Conservation (phyloP, 2,797 vertebrate genomes). For the Lateolabrax maculatus region DNA sequence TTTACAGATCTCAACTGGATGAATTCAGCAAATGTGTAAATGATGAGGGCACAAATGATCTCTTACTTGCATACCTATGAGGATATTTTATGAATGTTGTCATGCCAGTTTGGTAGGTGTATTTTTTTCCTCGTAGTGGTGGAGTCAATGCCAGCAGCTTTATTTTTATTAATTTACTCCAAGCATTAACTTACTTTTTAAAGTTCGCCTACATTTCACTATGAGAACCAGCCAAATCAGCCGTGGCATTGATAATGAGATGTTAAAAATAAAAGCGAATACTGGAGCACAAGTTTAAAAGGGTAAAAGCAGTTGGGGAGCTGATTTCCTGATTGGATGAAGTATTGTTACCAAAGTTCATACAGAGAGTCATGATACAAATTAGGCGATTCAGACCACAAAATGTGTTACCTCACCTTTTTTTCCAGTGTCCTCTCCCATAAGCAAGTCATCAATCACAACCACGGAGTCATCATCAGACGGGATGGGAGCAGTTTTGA, state of each 20-base stretch:
- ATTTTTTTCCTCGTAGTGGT: neutral
- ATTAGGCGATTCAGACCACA: neutral
- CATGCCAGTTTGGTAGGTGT: neutral
- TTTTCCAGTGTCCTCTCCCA: constrained; percentile 39
- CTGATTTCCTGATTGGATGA: neutral
- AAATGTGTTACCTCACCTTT: constrained; percentile 63
- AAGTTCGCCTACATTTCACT: neutral
- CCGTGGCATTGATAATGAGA: neutral
- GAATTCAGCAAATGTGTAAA: neutral
- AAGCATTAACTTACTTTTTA: neutral
- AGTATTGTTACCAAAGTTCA: neutral
- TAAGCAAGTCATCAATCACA: constrained; percentile 66
- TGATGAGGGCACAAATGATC: neutral
- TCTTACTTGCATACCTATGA: neutral
- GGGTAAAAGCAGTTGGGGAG: neutral
- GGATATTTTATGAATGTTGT: neutral
- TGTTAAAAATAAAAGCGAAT: neutral
- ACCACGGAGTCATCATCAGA: constrained; percentile 54
- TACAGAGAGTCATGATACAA: neutral
- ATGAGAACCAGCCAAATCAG: neutral
- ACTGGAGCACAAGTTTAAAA: neutral
- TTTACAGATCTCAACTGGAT: neutral
- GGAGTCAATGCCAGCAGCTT: neutral
- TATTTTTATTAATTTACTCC: neutral
- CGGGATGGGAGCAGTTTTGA: constrained; percentile 10